These are phyloP conservation scores for Oligia latruncula DNA, from an alignment of 2,888 invertebrate species.

Conservation along the genomic window DNA sequence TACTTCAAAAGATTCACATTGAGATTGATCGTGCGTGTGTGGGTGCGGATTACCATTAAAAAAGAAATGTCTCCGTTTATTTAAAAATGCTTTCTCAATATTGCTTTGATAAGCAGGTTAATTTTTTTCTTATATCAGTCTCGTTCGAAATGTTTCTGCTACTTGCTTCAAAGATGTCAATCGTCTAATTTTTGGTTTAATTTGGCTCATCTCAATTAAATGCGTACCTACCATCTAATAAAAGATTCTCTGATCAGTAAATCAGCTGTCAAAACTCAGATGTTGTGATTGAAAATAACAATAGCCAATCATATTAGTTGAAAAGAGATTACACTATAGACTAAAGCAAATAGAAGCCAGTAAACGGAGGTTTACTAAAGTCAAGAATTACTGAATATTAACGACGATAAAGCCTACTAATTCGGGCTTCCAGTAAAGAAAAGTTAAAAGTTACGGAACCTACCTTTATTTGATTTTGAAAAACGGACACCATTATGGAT, in stretches of 20 bases:
- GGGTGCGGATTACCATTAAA: too few species aligned
- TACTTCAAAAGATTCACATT: too few species aligned
- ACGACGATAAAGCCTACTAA: background rate
- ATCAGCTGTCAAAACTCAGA: background rate
- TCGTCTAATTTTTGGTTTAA: background rate
- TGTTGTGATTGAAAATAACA: too few species aligned
- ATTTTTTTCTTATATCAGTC: background rate
- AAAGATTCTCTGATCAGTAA: background rate
- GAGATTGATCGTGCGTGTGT: too few species aligned
- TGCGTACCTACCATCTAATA: too few species aligned
- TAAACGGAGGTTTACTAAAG: background rate
- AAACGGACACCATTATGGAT: conserved; percentile 7
- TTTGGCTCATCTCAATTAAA: background rate
- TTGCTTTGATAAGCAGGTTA: background rate
- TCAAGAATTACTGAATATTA: background rate
- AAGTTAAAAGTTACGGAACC: background rate
- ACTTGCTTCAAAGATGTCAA: background rate
- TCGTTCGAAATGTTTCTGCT: background rate
- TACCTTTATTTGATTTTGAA: conserved; percentile 25
- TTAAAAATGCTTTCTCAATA: background rate
- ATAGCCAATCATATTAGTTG: background rate
- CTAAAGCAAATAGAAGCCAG: background rate
- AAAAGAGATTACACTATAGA: background rate
- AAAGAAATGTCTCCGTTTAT: background rate
- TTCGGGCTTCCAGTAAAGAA: background rate